A percentile compares a stretch with the other conserved stretches of the same genome.
phyloP scores from a whole-genome alignment of 2,888 invertebrate species.

The Tillus elongatus region DNA sequence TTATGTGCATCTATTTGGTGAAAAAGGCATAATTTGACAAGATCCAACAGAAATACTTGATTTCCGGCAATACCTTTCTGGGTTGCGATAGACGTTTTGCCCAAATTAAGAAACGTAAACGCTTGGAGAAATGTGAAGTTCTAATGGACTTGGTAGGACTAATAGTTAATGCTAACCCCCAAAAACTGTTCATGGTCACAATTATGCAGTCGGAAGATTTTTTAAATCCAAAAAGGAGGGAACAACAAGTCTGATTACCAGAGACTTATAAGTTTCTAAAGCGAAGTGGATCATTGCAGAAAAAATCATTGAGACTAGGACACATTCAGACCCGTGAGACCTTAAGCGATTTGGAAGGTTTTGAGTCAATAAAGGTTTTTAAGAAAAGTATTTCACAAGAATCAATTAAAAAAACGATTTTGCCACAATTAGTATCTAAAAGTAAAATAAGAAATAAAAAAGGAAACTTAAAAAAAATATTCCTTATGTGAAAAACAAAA shows the following conservation, averaged over 20 bases:
- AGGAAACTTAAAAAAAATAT: constrained; percentile 3
- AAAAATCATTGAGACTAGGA: constrained; percentile 1
- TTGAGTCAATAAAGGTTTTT: constrained; percentile 2
- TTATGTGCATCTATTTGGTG: constrained; percentile 2
- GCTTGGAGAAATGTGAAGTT: constrained; percentile 3
- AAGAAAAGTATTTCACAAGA: constrained; percentile 2
- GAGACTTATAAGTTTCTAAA: constrained; percentile 3
- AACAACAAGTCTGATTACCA: constrained; percentile 2
- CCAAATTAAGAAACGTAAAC: constrained; percentile 1
- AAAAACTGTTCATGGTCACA: constrained; percentile 2
- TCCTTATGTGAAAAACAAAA: neutral
- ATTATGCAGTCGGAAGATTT: constrained; percentile 2
- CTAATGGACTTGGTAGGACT: constrained; percentile 1
- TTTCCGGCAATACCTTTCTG: neutral
- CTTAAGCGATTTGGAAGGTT: constrained; percentile 1
- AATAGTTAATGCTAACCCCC: constrained; percentile 1
- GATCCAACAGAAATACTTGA: constrained; percentile 2
- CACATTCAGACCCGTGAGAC: constrained; percentile 4
- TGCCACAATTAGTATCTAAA: constrained; percentile 1
- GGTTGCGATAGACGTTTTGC: constrained; percentile 2
- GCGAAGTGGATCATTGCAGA: constrained; percentile 2
- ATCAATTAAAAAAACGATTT: neutral
- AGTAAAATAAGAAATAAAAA: constrained; percentile 1
- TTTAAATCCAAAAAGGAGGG: neutral
- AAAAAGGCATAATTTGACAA: neutral